A percentile compares a stretch with the other conserved stretches of the same genome.
Conservation (phyloP, 1,140 invertebrate species). For the Bombus impatiens region DNA sequence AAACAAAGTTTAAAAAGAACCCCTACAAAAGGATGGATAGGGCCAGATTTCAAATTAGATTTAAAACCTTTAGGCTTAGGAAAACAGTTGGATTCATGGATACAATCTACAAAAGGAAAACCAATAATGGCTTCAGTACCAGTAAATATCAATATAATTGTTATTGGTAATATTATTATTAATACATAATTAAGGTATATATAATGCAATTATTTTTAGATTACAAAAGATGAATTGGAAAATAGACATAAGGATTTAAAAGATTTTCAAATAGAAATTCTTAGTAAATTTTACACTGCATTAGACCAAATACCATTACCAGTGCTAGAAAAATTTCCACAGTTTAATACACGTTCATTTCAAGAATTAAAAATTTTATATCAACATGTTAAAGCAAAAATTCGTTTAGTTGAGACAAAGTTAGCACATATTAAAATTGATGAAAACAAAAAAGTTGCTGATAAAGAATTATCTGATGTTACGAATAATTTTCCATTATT, state of each 20-base stretch:
- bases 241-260: constrained; percentile 63
- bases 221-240: constrained; percentile 65
- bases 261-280: constrained; percentile 72
- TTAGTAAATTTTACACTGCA: constrained; percentile 71
- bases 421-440: constrained; percentile 45
- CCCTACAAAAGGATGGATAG: constrained; percentile 52
- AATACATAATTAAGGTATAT: not conserved
- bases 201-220: constrained; percentile 51
- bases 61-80: constrained; percentile 69
- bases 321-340: constrained; percentile 74
- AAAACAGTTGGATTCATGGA: constrained; percentile 66
- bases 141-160: constrained; percentile 54
- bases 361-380: constrained; percentile 71
- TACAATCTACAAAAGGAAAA: constrained; percentile 58
- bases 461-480: constrained; percentile 13
- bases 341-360: constrained; percentile 70
- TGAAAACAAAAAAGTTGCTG: constrained; percentile 4
- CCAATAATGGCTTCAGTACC: constrained; percentile 58
- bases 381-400: constrained; percentile 76
- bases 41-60: constrained; percentile 62
- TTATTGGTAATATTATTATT: not conserved
- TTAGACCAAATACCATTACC: constrained; percentile 73
- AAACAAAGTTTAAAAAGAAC: constrained; percentile 17
- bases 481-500: not conserved
- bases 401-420: constrained; percentile 67